Evolutionary conservation across 2,797 vertebrate species (phyloP), one percentile per base, ranked within the genome.

Genomic region (Cryptoblepharus egeriae): DNA sequence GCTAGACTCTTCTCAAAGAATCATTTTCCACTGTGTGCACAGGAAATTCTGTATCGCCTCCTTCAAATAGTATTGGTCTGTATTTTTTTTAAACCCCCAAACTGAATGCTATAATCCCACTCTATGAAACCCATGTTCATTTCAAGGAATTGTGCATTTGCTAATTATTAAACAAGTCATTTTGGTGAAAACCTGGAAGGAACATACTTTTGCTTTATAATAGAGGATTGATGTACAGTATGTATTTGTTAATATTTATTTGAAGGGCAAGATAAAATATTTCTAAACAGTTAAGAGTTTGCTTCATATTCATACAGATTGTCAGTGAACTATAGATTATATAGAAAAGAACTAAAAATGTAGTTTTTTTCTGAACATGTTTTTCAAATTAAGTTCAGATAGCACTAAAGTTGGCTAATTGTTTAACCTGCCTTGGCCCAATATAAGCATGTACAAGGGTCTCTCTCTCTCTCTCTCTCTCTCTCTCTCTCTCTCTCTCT

Each of bases 1-100:
- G 89, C 92, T 93, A 90, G 94, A 88, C 95, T 95, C 94, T 95
- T 95, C 92, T 93, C 90, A 94, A 93, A 95, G 96, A 97, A 95
- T 97, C 96, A 95, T 97, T 97, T 97, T 97, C 96, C 96, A 91
- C 90, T 93, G 92, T 84, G 88, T 83, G 80, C 91, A 92, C 91
- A 91, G 94, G 94, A 93, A 95, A 95, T 94, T 94, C 93, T 90
- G 63, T 94, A 94, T 95, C 93, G 95, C 94, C 4, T 92, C 92
- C 91, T 95, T 94, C 93, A 93, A 89, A 92, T 85, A 89, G 88
- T 93, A 95, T 95, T 94, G 95, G 94, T 91, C 90, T 92, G 92
- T 92, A 81, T n/a, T n/a, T n/a, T n/a, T n/a, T n/a, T n/a, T n/a
- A n/a, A n/a, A n/a, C n/a, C 26, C 18, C 20, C 5, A 88, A 93